These are phyloP conservation scores for Hemichromis elongatus DNA, from an alignment of 2,113 vertebrate genomes.

Conservation along the genomic window DNA sequence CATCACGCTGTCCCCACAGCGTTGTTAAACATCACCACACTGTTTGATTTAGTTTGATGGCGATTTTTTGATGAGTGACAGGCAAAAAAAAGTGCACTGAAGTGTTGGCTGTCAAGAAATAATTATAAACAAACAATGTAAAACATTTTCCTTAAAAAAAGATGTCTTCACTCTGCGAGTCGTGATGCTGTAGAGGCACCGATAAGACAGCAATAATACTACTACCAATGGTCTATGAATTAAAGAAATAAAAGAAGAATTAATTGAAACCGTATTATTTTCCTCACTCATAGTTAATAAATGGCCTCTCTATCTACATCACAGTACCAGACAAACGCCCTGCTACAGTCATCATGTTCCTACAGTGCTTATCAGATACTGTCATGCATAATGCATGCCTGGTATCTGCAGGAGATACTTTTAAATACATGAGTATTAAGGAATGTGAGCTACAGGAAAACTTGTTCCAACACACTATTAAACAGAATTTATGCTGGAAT, in stretches of 20 bases:
- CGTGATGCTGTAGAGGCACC: background rate
- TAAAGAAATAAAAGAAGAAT: background rate
- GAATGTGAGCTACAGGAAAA: background rate
- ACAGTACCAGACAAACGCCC: background rate
- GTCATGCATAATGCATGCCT: background rate
- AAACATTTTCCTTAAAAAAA: background rate
- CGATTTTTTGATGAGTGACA: background rate
- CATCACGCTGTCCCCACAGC: conserved; percentile 38
- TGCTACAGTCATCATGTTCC: background rate
- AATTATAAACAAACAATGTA: background rate
- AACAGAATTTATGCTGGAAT: conserved; percentile 1
- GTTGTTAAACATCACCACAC: conserved; percentile 23
- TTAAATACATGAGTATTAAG: background rate
- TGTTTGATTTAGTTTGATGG: conserved; percentile 26
- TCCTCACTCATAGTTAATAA: background rate
- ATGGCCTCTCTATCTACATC: background rate
- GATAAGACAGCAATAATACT: background rate
- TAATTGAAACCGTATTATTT: background rate
- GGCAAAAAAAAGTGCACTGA: background rate
- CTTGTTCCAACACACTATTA: conserved; percentile 3
- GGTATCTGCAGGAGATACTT: background rate
- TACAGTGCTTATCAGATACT: background rate
- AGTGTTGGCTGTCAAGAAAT: background rate
- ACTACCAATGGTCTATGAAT: background rate
- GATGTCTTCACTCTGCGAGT: background rate